These are phyloP conservation scores for Manacus vitellinus DNA, from an alignment of 2,113 vertebrate species.

Conservation along the genomic window DNA sequence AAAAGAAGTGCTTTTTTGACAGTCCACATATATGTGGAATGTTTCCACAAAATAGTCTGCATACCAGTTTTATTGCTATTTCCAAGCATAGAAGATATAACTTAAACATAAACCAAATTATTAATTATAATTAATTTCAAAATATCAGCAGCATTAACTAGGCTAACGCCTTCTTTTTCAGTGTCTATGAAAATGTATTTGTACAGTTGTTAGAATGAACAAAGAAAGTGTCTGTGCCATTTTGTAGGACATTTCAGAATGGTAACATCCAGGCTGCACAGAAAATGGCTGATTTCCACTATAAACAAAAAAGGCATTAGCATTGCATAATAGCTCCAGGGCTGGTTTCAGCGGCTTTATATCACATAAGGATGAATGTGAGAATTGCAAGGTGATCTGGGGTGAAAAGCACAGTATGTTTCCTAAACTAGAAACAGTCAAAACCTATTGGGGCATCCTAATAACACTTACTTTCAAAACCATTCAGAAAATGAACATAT, in stretches of 20 bases:
- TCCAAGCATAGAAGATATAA: not conserved
- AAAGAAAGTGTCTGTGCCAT: not conserved
- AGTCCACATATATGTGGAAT: not conserved
- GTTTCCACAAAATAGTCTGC: not conserved
- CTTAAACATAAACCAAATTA: not conserved
- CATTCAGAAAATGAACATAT: not conserved
- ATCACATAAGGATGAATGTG: conserved; percentile 50
- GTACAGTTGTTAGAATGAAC: not conserved
- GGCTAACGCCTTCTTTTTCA: not conserved
- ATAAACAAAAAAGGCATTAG: conserved; percentile 47
- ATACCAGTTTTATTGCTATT: not conserved
- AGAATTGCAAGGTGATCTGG: conserved; percentile 58
- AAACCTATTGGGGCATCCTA: not conserved
- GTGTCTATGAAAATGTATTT: not conserved
- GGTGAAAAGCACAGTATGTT: conserved; percentile 52
- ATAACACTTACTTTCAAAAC: not conserved
- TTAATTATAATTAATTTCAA: not conserved
- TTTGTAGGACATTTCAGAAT: not conserved
- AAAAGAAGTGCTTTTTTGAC: not conserved
- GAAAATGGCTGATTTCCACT: conserved; percentile 44
- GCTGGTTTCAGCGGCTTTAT: conserved; percentile 51
- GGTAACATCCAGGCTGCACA: not conserved
- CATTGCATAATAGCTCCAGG: conserved; percentile 54
- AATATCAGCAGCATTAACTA: not conserved
- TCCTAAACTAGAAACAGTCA: not conserved